Conservation (phyloP, 2,113 vertebrate species). For the Toxostoma redivivum region DNA sequence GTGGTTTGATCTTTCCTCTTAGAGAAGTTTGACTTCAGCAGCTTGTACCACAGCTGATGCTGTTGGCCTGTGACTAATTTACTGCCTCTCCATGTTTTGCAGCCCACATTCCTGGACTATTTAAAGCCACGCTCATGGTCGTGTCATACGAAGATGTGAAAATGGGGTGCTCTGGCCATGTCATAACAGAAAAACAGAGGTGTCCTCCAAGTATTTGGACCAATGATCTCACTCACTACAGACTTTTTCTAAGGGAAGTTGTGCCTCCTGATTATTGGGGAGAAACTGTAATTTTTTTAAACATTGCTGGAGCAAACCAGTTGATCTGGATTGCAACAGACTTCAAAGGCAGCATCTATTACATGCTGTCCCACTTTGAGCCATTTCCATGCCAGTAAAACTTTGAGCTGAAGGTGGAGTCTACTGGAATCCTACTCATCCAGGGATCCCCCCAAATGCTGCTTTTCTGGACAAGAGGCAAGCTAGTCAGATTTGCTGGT, state of each 20-base stretch:
- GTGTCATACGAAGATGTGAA: conserved; percentile 76
- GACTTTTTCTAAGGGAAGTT: conserved; percentile 45
- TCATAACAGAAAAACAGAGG: neutral
- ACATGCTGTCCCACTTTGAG: neutral
- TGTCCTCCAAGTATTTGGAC: conserved; percentile 15
- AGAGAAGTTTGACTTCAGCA: neutral
- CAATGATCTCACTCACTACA: neutral
- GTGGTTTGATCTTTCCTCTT: neutral
- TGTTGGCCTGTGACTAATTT: neutral
- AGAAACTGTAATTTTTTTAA: conserved; percentile 31
- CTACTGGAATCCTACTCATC: conserved; percentile 25
- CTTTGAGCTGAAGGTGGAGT: conserved; percentile 10
- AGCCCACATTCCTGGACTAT: conserved; percentile 86
- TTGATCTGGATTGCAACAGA: conserved; percentile 27
- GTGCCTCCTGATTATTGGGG: conserved; percentile 46
- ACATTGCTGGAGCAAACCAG: conserved; percentile 10
- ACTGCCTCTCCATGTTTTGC: neutral
- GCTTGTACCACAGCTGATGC: neutral
- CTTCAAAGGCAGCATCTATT: neutral
- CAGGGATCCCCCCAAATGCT: neutral
- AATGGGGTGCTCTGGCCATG: neutral
- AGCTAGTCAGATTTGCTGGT: neutral
- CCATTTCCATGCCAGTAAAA: conserved; percentile 53
- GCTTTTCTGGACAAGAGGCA: conserved; percentile 29
- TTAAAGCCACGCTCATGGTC: conserved; percentile 90